phyloP scores from a whole-genome alignment of 2,888 invertebrate genomes.

The Tetanocera ferruginea region DNA sequence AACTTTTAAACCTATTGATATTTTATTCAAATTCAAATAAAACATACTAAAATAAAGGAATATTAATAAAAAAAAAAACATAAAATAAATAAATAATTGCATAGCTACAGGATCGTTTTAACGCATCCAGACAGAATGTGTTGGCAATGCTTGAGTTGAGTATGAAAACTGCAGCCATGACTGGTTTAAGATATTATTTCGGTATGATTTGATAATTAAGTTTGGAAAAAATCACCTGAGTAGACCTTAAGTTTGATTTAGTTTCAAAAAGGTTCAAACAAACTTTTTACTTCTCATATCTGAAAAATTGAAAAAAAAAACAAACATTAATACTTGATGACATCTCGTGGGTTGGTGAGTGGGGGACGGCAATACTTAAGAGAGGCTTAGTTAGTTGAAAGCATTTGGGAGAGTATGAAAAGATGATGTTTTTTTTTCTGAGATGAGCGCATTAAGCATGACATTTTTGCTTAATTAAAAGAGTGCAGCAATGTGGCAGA shows the following conservation, averaged over 20 bases:
- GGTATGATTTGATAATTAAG: neutral
- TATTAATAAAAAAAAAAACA: neutral
- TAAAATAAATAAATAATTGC: neutral
- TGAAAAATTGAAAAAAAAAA: slow-evolving; percentile 36
- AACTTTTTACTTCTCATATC: slow-evolving; percentile 35
- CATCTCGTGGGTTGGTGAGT: neutral
- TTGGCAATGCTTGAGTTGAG: neutral
- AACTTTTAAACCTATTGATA: slow-evolving; percentile 25
- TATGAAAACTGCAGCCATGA: slow-evolving; percentile 3
- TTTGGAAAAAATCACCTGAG: slow-evolving; percentile 38
- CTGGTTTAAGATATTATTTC: neutral
- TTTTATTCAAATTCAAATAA: neutral
- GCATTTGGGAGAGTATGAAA: neutral
- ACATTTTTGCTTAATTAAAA: too few relatives aligned
- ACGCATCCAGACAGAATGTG: neutral
- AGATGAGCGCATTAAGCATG: too few relatives aligned
- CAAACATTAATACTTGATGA: slow-evolving; percentile 5
- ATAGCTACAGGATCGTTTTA: neutral
- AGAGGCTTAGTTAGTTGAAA: neutral
- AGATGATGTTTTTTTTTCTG: neutral
- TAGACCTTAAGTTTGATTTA: slow-evolving; percentile 5
- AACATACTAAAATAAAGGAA: neutral
- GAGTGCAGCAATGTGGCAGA: too few relatives aligned
- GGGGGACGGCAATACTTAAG: neutral
- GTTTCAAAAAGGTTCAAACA: neutral